These are phyloP conservation scores for Camponotus pennsylvanicus DNA, from an alignment of 1,140 invertebrate genomes.

Conservation along the genomic window DNA sequence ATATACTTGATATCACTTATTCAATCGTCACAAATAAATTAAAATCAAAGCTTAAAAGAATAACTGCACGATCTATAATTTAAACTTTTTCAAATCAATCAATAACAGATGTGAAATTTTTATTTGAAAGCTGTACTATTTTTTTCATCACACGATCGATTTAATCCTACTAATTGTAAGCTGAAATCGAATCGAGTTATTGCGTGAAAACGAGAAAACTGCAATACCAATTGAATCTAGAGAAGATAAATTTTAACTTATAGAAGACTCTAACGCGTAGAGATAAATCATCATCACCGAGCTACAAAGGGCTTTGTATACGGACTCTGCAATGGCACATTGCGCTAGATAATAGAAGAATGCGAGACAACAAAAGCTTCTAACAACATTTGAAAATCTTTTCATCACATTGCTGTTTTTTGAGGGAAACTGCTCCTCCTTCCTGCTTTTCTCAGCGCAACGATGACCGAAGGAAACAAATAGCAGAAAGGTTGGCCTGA, in stretches of 20 bases:
- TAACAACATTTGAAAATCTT: slow-evolving; percentile 49
- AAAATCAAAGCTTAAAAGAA: background rate
- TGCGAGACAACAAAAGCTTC: slow-evolving; percentile 36
- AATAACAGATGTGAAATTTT: background rate
- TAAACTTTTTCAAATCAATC: slow-evolving; percentile 7
- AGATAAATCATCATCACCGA: slow-evolving; percentile 59
- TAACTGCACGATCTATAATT: background rate
- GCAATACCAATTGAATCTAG: slow-evolving; percentile 46
- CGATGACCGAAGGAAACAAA: slow-evolving; percentile 58
- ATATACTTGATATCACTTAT: background rate
- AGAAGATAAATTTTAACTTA: slow-evolving; percentile 42
- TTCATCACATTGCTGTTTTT: slow-evolving; percentile 14
- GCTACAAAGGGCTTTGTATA: slow-evolving; percentile 47
- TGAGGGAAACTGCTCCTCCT: background rate
- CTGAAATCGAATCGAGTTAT: slow-evolving; percentile 38
- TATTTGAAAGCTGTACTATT: background rate
- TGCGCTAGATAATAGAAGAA: slow-evolving; percentile 28
- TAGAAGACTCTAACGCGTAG: slow-evolving; percentile 15
- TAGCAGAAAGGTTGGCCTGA: slow-evolving; percentile 46
- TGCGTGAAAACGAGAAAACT: slow-evolving; percentile 10
- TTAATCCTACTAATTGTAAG: slow-evolving; percentile 30
- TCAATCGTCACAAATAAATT: background rate
- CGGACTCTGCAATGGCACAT: slow-evolving; percentile 29
- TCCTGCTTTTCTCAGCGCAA: slow-evolving; percentile 25
- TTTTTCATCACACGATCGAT: background rate